Base-by-base conservation (phyloP, 2,888 invertebrate species). In the Habroteleia sp. region DNA sequence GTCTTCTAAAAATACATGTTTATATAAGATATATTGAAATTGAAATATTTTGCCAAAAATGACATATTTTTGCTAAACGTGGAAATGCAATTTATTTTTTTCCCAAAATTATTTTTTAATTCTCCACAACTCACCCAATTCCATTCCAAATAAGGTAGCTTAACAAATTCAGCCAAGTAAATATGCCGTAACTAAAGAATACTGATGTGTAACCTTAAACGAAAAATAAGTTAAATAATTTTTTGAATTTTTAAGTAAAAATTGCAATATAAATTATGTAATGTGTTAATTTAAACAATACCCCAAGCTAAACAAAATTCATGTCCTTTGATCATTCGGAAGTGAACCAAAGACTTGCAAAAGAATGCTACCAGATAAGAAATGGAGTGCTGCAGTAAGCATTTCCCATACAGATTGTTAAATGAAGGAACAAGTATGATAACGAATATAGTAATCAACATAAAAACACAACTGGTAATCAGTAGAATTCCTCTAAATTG, bases 321-420 rank as follows among this genome's bases (percentile, higher is more conserved):
- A n/a, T n/a, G n/a, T n/a, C n/a, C n/a, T n/a, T n/a, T n/a, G n/a
- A 29, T 7, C 7, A 6, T 4, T 29, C 7, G 2, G 29, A 8
- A 6, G 7, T 29, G 2, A 8, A 6, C 7, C 8, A 29, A 29
- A 10, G 29, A 8, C 1, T 41, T 8, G 4, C 62, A 39, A 10
- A 62, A 39, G 7, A 62, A 62, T 1, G 48, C 31, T 3, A 48
- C 3, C 0, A 62, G 35, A 14, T 62, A 62, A 7, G 33, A 29
- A 20, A 62, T 39, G n/a, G 23, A 62, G 8, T 20, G 62, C 31
- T 39, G 48, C 6, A 62, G 10, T 2, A 17, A 62, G 31, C 62
- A 62, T 37, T 17, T 48, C 3, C 62, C 48, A 35, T 62, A 62
- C 0, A 27, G 3, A 13, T 20, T 48, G 1, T 31, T 39, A 16